Conservation (phyloP, 2,888 invertebrate species). For the Papilio demoleus region DNA sequence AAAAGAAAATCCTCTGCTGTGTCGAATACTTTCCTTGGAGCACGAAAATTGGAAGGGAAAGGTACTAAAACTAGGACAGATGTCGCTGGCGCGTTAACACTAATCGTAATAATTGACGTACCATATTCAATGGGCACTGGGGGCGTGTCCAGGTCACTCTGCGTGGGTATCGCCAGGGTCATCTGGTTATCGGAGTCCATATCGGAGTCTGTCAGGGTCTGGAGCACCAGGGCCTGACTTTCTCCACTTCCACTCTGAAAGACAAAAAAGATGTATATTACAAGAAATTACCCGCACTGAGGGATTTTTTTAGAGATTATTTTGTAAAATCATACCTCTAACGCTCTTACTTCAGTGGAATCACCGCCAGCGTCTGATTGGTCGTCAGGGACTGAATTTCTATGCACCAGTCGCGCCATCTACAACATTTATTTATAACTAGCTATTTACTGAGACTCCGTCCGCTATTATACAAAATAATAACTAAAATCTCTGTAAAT, state of each 20-base stretch:
- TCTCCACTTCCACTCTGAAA: slow-evolving; percentile 54
- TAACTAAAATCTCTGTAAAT: neutral
- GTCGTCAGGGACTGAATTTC: slow-evolving; percentile 66
- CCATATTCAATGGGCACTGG: slow-evolving; percentile 53
- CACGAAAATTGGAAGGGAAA: no score
- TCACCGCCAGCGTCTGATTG: slow-evolving; percentile 72
- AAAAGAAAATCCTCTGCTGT: no score
- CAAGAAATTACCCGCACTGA: no score
- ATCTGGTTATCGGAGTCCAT: slow-evolving; percentile 48
- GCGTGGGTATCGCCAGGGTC: slow-evolving; percentile 51
- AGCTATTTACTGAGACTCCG: no score
- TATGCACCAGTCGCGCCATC: slow-evolving; percentile 58
- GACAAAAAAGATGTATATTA: no score
- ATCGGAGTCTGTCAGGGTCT: slow-evolving; percentile 54
- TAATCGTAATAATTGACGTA: no score
- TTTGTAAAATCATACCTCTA: slow-evolving; percentile 48
- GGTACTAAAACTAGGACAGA: no score
- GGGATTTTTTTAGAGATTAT: no score
- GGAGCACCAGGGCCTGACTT: slow-evolving; percentile 63
- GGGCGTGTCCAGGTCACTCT: slow-evolving; percentile 41
- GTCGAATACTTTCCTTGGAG: no score
- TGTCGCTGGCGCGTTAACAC: no score
- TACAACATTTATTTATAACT: no score
- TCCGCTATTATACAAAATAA: no score
- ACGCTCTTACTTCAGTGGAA: slow-evolving; percentile 63